Percentiles rank a stretch among this genome's conserved stretches.
phyloP scores from a whole-genome alignment of 2,113 vertebrate species.

The Syrmaticus mikado region DNA sequence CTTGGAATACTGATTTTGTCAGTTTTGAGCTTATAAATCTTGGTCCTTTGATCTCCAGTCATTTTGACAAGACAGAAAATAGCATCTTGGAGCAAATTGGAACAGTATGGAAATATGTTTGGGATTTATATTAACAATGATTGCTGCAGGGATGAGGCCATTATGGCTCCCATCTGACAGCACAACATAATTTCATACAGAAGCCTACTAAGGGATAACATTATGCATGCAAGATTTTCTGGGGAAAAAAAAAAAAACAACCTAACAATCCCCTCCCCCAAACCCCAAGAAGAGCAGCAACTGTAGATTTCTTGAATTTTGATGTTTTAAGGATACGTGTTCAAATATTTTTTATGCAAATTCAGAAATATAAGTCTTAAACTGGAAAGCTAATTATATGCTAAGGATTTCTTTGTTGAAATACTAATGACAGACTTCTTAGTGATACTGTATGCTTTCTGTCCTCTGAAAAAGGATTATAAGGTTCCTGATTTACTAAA shows the following conservation, averaged over 20 bases:
- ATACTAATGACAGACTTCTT: background rate
- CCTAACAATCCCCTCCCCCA: no score
- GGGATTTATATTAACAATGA: conserved; percentile 92
- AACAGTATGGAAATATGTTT: conserved; percentile 78
- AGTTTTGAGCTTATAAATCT: conserved; percentile 86
- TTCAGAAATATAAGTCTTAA: background rate
- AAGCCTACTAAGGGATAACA: conserved; percentile 65
- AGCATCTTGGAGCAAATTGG: conserved; percentile 82
- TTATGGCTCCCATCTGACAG: conserved; percentile 89
- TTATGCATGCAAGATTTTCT: conserved; percentile 68
- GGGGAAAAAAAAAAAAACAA: background rate
- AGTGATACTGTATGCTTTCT: background rate
- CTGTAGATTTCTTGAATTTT: conserved; percentile 48
- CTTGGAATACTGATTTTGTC: conserved; percentile 85
- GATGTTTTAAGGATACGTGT: conserved; percentile 33
- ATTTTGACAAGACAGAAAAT: conserved; percentile 81
- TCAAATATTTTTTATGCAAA: no score
- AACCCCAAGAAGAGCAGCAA: background rate
- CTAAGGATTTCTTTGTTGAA: conserved; percentile 18
- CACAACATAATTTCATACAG: conserved; percentile 75
- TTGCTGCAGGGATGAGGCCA: conserved; percentile 90
- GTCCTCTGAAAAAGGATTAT: background rate
- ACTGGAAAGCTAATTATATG: background rate
- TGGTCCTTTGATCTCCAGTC: conserved; percentile 82
- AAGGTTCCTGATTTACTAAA: background rate